Conservation (phyloP, 1,140 invertebrate species). For the Armadillidium nasatum region DNA sequence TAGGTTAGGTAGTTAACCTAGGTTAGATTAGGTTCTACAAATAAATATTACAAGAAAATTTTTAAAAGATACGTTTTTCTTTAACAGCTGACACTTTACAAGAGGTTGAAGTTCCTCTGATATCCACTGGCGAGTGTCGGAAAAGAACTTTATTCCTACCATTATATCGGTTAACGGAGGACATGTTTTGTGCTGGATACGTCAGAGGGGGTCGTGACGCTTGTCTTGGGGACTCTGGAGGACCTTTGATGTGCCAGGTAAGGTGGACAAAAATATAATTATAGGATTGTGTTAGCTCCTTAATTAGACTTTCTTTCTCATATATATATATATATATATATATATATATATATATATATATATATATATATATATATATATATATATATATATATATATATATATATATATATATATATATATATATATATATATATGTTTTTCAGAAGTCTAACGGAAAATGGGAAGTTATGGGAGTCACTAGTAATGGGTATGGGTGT, state of each 20-base stretch:
- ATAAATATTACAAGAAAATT: not conserved
- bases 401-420: not conserved
- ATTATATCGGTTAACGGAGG: constrained; percentile 71
- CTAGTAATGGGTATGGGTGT: constrained; percentile 74
- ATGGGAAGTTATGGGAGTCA: constrained; percentile 49
- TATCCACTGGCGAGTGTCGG: constrained; percentile 73
- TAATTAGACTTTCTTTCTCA: too few relatives aligned
- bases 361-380: not conserved
- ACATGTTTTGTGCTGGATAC: constrained; percentile 86
- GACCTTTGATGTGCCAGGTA: constrained; percentile 68
- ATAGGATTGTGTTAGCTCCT: too few relatives aligned
- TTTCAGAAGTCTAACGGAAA: constrained; percentile 49
- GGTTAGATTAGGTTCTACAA: too few relatives aligned
- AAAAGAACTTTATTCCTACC: constrained; percentile 71
- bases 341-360: too few relatives aligned
- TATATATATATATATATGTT: not conserved
- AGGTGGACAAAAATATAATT: constrained; percentile 30
- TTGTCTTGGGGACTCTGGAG: constrained; percentile 84
- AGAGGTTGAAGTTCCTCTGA: constrained; percentile 76
- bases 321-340: too few relatives aligned
- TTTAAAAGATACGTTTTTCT: constrained; percentile 26
- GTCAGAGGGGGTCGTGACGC: constrained; percentile 67
- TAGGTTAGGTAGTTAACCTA: too few relatives aligned
- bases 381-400: not conserved
- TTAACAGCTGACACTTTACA: constrained; percentile 72